Base-by-base conservation (phyloP, 2,888 invertebrate genomes). In the Cremastobaeus sp. region DNA sequence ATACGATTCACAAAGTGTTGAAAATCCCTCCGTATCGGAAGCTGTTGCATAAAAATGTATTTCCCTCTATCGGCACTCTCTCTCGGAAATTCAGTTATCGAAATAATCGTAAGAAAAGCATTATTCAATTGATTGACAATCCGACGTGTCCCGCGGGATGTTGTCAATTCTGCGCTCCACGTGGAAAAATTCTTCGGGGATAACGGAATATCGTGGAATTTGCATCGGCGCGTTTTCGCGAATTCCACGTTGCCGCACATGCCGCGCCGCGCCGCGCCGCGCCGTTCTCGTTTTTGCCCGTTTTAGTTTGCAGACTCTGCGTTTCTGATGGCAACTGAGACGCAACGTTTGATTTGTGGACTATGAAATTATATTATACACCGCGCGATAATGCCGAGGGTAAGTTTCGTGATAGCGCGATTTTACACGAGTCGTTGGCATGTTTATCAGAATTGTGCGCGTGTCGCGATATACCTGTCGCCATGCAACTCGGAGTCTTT, bases 291-390 rank as follows among this genome's bases (percentile, higher is more conserved):
- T n/a, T n/a, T n/a, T n/a, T n/a, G n/a, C n/a, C n/a, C n/a, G n/a
- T n/a, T n/a, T n/a, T n/a, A n/a, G n/a, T n/a, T n/a, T n/a, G n/a
- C n/a, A n/a, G n/a, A 6, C 18, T 30, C 39, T 9, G 11, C 47
- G 30, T 21, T 50, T 50, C 18, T 21, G 25, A 41, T 45, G 43
- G 43, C 18, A 45, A 52, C 35, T 43, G 52, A 57, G 48, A 50
- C 70, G 39, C 15, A 37, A 21, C 41, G 48, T 39, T 62, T 68
- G 68, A 74, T 73, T 68, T 73, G 73, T 73, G 35, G 64, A 12
- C 45, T 30, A 55, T 48, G 43, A 74, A 74, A 74, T 69, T 57
- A 69, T 69, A 74, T 64, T 59, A 62, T 50, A 64, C 54, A 59
- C 37, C 48, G 43, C 30, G 47, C 62, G 62, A 73, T 73, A 68